Base-by-base conservation (phyloP, 2,797 vertebrate genomes). In the Aphelocoma californica region DNA sequence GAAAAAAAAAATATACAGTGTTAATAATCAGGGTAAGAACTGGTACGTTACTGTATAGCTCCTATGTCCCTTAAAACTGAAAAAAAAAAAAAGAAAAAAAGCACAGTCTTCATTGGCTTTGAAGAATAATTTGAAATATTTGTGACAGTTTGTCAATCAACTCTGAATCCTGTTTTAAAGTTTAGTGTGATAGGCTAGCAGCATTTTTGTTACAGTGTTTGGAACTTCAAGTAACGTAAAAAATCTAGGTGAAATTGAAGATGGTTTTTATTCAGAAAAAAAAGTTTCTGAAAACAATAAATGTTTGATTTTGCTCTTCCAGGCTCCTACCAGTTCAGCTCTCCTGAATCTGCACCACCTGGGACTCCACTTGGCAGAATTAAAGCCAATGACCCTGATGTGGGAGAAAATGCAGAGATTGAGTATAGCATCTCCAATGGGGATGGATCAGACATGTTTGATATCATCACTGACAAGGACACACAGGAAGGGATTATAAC, bases 401-500 rank as follows among this genome's bases (percentile, higher is more conserved):
- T 98, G 12, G 99, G 98, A 4, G 98, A 98, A 71, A 99, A 99
- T 38, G 99, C 99, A 3, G 99, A 99, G 81, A 98, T 98, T 97
- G 98, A 99, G 89, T 99, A 99, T 93, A 98, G 97, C 61, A 98
- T 99, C 14, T 98, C 98, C 15, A 98, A 97, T 14, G 98, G 98
- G 45, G 98, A 99, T 31, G 98, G 98, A 67, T 98, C 99, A 54
- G 99, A 99, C 67, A 96, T 97, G 82, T 99, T 99, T 95, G 98
- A 98, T 90, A 98, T 99, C 64, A 69, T 98, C 97, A 99, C 99
- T 26, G 99, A 99, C 97, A 98, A 99, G 96, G 97, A 98, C 45
- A 99, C 99, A 34, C 99, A 99, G 93, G 99, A 99, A 97, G 99
- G 99, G 73, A 98, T 99, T 95, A 98, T 99, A 97, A 98, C 98